Percentiles rank a stretch among this genome's conserved stretches.
Conservation (phyloP, 1,140 invertebrate genomes). For the Sycophila sp. region DNA sequence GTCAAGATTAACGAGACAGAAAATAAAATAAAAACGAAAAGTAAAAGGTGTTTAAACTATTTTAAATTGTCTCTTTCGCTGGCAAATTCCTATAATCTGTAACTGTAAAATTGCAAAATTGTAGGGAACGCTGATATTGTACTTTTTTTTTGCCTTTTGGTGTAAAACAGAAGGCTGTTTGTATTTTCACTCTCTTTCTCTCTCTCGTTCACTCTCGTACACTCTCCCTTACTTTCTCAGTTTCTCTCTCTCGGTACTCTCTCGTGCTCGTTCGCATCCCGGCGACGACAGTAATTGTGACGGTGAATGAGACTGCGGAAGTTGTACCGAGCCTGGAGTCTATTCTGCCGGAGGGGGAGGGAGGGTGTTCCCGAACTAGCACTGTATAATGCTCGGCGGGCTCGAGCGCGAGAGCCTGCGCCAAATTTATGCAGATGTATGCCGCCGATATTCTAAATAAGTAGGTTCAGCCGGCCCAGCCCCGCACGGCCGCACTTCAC, state of each 20-base stretch:
- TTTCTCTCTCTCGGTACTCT: not conserved
- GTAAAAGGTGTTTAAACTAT: no score
- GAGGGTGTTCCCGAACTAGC: conserved; percentile 9
- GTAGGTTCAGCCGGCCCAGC: conserved; percentile 56
- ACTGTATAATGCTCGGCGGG: conserved; percentile 27
- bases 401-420: conserved; percentile 52
- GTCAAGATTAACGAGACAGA: no score
- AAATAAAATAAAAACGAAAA: no score
- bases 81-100: no score
- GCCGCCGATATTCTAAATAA: conserved; percentile 68
- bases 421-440: conserved; percentile 68
- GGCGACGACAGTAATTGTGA: conserved; percentile 37
- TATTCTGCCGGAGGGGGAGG: no score
- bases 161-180: no score
- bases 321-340: conserved; percentile 25
- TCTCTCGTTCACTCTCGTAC: no score
- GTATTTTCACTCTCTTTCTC: no score
- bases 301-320: conserved; percentile 33
- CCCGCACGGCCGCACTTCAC: not conserved
- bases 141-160: no score
- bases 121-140: no score
- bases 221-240: not conserved
- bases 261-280: not conserved
- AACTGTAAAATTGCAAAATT: no score
- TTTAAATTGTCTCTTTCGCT: no score